phyloP scores from a whole-genome alignment of 2,797 vertebrate species.

The Potorous gilbertii region DNA sequence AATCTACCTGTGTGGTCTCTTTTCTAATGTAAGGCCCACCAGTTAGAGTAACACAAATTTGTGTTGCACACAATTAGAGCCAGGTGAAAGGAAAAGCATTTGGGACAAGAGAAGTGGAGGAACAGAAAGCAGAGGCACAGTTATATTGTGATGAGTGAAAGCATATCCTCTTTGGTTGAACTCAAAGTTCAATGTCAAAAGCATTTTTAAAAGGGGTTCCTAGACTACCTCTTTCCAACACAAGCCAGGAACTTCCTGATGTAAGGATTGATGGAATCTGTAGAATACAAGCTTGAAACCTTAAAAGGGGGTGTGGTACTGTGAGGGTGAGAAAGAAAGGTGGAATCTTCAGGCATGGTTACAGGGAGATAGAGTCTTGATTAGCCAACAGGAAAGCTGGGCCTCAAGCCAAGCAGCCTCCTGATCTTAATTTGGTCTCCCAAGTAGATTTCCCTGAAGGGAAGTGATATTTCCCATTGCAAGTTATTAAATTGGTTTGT shows the following conservation, averaged over 20 bases:
- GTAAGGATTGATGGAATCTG: neutral
- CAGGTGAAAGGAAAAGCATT: neutral
- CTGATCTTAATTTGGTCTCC: neutral
- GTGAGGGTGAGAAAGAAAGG: neutral
- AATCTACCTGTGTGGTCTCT: conserved; percentile 43
- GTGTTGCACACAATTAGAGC: neutral
- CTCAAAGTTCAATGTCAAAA: neutral
- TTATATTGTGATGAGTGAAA: neutral
- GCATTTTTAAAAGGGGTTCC: neutral
- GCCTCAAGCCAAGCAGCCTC: neutral
- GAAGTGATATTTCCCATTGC: conserved; percentile 2
- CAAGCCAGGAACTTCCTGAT: neutral
- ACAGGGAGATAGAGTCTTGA: neutral
- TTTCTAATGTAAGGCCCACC: conserved; percentile 36
- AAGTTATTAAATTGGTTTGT: conserved; percentile 12
- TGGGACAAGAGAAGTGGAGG: neutral
- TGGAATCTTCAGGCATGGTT: neutral
- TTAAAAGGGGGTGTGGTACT: neutral
- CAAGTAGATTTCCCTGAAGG: neutral
- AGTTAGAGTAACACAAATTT: conserved; percentile 37
- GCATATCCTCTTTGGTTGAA: neutral
- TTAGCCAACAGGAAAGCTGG: neutral
- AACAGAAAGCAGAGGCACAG: neutral
- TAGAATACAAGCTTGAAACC: neutral
- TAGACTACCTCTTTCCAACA: neutral